phyloP scores from a whole-genome alignment of 2,113 vertebrate species.

The Tachysurus vachellii region DNA sequence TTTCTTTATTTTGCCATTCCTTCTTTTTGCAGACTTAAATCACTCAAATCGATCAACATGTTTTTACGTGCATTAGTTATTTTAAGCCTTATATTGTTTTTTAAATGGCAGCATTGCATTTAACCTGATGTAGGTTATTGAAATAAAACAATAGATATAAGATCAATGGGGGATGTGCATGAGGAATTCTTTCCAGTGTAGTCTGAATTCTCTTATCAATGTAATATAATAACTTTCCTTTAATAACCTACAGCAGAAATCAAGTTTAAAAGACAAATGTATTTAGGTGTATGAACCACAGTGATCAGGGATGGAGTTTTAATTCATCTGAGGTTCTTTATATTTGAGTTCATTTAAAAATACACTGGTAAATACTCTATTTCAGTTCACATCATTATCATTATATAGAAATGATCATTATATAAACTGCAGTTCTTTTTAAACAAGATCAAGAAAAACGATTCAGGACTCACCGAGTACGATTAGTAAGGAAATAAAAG shows the following conservation, averaged over 20 bases:
- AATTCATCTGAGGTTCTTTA: not conserved
- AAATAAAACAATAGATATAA: not conserved
- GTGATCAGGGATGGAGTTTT: not conserved
- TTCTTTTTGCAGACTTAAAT: not conserved
- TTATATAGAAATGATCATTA: not conserved
- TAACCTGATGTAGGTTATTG: not conserved
- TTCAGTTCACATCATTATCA: not conserved
- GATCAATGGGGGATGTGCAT: not conserved
- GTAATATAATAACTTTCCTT: not conserved
- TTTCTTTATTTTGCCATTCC: not conserved
- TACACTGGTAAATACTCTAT: not conserved
- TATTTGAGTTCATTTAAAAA: not conserved
- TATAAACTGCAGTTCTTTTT: not conserved
- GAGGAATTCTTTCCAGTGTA: not conserved
- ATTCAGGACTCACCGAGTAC: conserved; percentile 64
- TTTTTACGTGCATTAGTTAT: not conserved
- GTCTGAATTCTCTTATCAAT: not conserved
- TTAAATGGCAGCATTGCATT: not conserved
- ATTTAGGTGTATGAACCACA: not conserved
- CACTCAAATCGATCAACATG: not conserved
- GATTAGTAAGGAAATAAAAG: conserved; percentile 61
- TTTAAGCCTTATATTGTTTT: not conserved
- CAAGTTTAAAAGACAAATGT: not conserved
- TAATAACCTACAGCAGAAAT: no score
- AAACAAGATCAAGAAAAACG: not conserved